Conservation (phyloP, 2,888 invertebrate species). For the Dysmachus trigonus region DNA sequence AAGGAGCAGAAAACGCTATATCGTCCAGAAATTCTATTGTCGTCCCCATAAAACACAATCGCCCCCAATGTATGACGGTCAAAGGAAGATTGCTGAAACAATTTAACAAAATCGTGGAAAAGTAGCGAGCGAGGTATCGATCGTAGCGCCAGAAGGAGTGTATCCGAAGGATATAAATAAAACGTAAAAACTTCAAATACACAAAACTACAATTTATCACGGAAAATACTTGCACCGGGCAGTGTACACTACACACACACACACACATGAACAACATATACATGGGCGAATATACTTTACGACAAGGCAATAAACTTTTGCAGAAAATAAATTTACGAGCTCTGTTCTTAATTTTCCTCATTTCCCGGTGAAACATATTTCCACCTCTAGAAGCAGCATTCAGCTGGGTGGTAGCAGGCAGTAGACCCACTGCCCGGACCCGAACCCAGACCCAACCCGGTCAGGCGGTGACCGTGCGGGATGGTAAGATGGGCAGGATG, state of each 20-base stretch:
- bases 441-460: background rate
- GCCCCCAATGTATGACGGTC: constrained; percentile 27
- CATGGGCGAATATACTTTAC: constrained; percentile 52
- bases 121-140: constrained; percentile 37
- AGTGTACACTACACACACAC: constrained; percentile 2
- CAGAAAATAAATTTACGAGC: constrained; percentile 54
- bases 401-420: constrained; percentile 1
- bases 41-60: constrained; percentile 33
- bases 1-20: background rate
- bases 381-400: constrained; percentile 32
- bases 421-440: background rate
- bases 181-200: constrained; percentile 52
- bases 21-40: background rate
- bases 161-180: constrained; percentile 45
- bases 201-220: constrained; percentile 54
- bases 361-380: constrained; percentile 47
- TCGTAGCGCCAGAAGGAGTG: constrained; percentile 20
- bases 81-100: constrained; percentile 44
- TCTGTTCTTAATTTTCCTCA: constrained; percentile 54
- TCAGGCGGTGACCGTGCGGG: background rate
- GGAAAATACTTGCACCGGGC: constrained; percentile 46
- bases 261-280: background rate
- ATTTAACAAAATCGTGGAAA: constrained; percentile 45
- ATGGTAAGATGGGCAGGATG: too few species aligned
- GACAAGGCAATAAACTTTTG: constrained; percentile 54